Evolutionary conservation across 2,797 vertebrate species (phyloP).

Genomic region (Pseudopleuronectes americanus): DNA sequence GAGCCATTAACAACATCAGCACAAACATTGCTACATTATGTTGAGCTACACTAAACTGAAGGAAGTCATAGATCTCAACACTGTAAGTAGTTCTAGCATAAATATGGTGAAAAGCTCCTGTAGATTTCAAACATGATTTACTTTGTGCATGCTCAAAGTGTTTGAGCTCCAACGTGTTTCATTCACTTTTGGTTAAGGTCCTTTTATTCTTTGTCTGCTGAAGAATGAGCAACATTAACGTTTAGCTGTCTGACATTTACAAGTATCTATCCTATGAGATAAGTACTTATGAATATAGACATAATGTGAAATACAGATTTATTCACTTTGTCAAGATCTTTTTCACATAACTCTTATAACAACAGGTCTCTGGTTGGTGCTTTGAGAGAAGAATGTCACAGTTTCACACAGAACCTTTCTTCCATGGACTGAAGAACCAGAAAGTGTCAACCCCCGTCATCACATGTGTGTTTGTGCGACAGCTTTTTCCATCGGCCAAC

Average conservation of each 20-base stretch:
- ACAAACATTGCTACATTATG: constrained; percentile 11
- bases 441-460: constrained; percentile 23
- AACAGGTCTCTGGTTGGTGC: background rate
- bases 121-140: background rate
- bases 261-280: background rate
- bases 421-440: background rate
- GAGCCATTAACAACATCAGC: constrained; percentile 24
- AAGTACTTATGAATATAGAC: background rate
- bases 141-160: constrained; percentile 14
- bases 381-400: background rate
- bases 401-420: no score
- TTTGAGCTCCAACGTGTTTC: background rate
- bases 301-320: background rate
- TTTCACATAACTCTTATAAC: background rate
- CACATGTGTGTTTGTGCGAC: constrained; percentile 6
- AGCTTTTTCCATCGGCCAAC: constrained; percentile 8
- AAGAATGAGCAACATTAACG: constrained; percentile 1
- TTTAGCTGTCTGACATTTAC: background rate
- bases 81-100: background rate
- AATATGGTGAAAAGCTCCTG: background rate
- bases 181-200: background rate
- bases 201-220: constrained; percentile 6
- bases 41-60: background rate
- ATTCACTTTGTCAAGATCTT: background rate
- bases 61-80: background rate